phyloP scores from a whole-genome alignment of 2,113 vertebrate genomes.

The Burhinus bistriatus region DNA sequence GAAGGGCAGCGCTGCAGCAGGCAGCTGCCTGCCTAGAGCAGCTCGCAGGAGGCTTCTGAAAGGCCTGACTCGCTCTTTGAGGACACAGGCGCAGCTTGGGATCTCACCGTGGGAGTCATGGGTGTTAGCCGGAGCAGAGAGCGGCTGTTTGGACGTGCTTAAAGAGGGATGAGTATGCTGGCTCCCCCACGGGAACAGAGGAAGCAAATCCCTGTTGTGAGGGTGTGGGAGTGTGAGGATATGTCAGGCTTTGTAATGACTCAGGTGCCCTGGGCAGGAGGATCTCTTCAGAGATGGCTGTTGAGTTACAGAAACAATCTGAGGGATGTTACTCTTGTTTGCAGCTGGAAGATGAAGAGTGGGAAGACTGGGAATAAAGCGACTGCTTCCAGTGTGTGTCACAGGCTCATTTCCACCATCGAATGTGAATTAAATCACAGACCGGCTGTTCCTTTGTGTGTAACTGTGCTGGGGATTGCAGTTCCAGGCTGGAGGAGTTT shows the following conservation, averaged over 20 bases:
- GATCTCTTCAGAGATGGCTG: background rate
- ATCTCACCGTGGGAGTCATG: rapidly evolving
- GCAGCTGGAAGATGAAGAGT: constrained; percentile 93
- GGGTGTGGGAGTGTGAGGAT: background rate
- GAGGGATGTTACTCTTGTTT: background rate
- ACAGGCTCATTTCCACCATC: constrained; percentile 58
- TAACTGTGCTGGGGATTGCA: constrained; percentile 47
- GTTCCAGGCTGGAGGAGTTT: constrained; percentile 45
- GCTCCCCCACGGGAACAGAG: background rate
- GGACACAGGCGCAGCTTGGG: background rate
- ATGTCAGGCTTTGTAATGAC: background rate
- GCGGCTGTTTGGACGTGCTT: background rate
- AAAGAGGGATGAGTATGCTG: background rate
- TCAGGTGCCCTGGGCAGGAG: background rate
- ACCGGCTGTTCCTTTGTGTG: constrained; percentile 57
- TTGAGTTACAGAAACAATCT: background rate
- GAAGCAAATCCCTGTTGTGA: background rate
- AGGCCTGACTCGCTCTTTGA: background rate
- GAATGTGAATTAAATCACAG: constrained; percentile 29
- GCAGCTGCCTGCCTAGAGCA: too few relatives aligned
- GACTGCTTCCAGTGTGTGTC: constrained; percentile 17
- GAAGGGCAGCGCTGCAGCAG: background rate
- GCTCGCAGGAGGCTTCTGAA: background rate
- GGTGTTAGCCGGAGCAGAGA: background rate
- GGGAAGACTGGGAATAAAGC: constrained; percentile 96